Evolutionary conservation across 2,797 vertebrate genomes (phyloP).

Genomic region (Labroides dimidiatus): DNA sequence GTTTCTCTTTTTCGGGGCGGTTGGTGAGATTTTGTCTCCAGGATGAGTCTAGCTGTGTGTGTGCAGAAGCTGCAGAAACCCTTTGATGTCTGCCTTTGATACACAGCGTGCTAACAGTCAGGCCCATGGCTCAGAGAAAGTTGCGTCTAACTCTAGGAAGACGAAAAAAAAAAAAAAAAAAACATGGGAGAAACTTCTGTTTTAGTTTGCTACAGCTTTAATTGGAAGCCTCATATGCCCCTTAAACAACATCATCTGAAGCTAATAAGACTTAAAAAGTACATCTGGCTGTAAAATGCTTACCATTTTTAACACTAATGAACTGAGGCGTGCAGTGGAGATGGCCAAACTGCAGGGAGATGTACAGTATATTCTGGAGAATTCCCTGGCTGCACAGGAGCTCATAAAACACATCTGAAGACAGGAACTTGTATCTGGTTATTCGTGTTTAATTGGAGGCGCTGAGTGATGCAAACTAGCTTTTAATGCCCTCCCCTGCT

Average conservation of each 20-base stretch:
- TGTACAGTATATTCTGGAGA: slow-evolving; percentile 77
- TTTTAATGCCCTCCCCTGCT: slow-evolving; percentile 84
- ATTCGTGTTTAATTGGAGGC: slow-evolving; percentile 87
- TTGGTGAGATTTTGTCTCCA: slow-evolving; percentile 62
- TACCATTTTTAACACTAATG: slow-evolving; percentile 87
- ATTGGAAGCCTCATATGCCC: slow-evolving; percentile 83
- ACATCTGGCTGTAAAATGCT: slow-evolving; percentile 85
- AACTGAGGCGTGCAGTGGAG: slow-evolving; percentile 80
- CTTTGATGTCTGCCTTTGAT: slow-evolving; percentile 79
- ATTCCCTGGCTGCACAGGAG: slow-evolving; percentile 81
- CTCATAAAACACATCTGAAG: slow-evolving; percentile 83
- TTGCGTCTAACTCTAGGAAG: slow-evolving; percentile 56
- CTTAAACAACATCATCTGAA: slow-evolving; percentile 85
- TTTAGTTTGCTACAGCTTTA: slow-evolving; percentile 78
- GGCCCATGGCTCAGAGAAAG: slow-evolving; percentile 68
- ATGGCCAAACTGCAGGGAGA: slow-evolving; percentile 75
- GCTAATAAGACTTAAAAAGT: slow-evolving; percentile 87
- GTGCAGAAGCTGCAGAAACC: slow-evolving; percentile 53
- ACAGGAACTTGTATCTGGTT: slow-evolving; percentile 84
- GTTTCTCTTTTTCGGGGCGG: slow-evolving; percentile 43
- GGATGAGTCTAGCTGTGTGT: slow-evolving; percentile 63
- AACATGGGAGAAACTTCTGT: slow-evolving; percentile 65
- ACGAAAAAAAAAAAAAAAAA: no score
- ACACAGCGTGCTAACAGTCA: slow-evolving; percentile 54
- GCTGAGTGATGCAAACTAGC: slow-evolving; percentile 85